Percentiles rank a stretch among this genome's conserved stretches.
Conservation (phyloP, 2,888 invertebrate species). For the Hyalella azteca region DNA sequence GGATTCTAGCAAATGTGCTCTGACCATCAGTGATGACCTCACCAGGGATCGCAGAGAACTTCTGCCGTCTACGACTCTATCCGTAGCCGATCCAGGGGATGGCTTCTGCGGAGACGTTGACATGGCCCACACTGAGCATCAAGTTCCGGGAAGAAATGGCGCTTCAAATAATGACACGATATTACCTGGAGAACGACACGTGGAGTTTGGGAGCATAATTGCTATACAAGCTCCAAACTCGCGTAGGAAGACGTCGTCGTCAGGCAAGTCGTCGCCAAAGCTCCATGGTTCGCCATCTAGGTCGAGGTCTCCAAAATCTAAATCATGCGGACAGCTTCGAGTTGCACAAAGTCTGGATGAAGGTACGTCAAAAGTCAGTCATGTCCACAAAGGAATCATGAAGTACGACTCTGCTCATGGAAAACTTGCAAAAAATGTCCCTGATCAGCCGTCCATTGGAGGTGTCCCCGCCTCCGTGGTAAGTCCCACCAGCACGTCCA, state of each 20-base stretch:
- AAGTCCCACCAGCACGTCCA: slow-evolving; percentile 13
- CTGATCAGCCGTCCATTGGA: neutral
- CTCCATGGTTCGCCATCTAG: neutral
- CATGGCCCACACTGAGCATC: neutral
- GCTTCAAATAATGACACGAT: too few species aligned
- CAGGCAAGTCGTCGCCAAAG: neutral
- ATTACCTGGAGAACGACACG: neutral
- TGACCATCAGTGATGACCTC: slow-evolving; percentile 8
- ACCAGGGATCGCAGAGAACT: neutral
- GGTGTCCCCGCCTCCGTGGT: neutral
- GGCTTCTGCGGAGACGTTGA: neutral
- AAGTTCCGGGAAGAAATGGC: neutral
- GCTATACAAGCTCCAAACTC: neutral
- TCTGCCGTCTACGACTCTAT: neutral
- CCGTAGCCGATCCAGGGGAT: neutral
- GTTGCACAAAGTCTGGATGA: neutral
- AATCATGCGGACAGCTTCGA: neutral
- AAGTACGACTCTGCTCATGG: neutral
- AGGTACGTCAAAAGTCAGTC: neutral
- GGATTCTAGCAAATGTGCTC: neutral
- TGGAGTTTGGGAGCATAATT: neutral
- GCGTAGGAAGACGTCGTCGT: neutral
- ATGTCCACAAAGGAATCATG: neutral
- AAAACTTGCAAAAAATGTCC: neutral
- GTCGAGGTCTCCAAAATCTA: neutral